Conservation (phyloP, 2,888 invertebrate species). For the Zhuqinia jingwanae region DNA sequence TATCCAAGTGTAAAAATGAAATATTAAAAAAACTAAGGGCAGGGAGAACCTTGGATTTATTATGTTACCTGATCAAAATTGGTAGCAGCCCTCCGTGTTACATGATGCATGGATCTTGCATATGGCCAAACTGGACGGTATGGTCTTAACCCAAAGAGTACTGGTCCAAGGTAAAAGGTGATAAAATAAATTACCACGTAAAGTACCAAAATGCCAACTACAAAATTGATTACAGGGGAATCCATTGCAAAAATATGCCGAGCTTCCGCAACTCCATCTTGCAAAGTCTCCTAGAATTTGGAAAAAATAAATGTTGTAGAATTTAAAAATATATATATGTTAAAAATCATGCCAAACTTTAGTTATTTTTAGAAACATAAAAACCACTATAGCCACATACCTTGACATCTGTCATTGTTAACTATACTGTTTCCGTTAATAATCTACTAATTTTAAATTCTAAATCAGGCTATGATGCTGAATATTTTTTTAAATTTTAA, state of each 20-base stretch:
- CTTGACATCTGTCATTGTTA: no score
- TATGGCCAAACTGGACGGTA: conserved; percentile 22
- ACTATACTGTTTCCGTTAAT: no score
- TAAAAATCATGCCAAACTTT: no score
- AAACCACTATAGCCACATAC: no score
- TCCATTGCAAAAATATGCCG: conserved; percentile 60
- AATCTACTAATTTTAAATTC: no score
- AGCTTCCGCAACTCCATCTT: conserved; percentile 30
- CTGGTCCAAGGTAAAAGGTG: conserved; percentile 71
- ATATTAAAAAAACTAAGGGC: background rate
- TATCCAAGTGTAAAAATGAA: background rate
- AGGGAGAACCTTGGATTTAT: no score
- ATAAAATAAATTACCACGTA: conserved; percentile 74
- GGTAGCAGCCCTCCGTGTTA: conserved; percentile 37
- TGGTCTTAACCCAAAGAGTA: conserved; percentile 67
- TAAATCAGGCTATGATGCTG: no score
- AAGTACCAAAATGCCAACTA: conserved; percentile 71
- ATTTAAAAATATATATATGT: no score
- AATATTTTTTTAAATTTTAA: no score
- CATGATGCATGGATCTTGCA: conserved; percentile 35
- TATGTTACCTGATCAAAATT: conserved; percentile 22
- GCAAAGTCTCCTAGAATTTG: conserved; percentile 10
- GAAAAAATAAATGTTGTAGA: no score
- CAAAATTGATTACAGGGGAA: conserved; percentile 69
- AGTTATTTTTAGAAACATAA: no score